Evolutionary conservation across 2,113 vertebrate species (phyloP).

Genomic region (Forbesichthys papilliferus): DNA sequence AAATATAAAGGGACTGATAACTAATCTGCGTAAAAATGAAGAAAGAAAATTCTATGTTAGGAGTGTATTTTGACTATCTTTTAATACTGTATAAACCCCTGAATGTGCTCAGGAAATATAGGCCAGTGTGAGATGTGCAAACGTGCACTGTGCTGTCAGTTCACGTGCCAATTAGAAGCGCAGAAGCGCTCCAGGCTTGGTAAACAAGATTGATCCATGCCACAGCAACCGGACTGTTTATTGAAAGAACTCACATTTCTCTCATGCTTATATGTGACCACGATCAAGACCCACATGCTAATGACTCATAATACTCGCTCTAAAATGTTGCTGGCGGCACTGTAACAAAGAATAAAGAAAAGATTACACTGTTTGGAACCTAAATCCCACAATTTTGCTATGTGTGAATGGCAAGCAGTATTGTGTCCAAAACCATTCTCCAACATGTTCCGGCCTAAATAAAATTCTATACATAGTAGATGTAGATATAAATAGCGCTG

Average conservation of each 20-base stretch:
- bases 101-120: background rate
- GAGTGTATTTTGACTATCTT: background rate
- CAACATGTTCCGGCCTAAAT: no score
- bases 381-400: no score
- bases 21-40: background rate
- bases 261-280: no score
- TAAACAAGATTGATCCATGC: slow-evolving; percentile 61
- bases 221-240: slow-evolving; percentile 70
- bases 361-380: no score
- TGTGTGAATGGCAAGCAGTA: no score
- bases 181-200: slow-evolving; percentile 51
- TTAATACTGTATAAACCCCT: background rate
- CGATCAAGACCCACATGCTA: no score
- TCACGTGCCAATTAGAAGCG: slow-evolving; percentile 65
- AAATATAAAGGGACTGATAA: slow-evolving; percentile 8
- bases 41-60: background rate
- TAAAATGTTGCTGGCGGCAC: no score
- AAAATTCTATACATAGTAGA: no score
- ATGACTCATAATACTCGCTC: no score
- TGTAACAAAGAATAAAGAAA: no score
- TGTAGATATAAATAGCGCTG: no score
- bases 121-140: slow-evolving; percentile 6
- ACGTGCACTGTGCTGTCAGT: slow-evolving; percentile 31
- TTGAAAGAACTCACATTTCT: slow-evolving; percentile 55
- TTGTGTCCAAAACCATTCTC: no score